Percentiles rank a stretch among this genome's conserved stretches.
phyloP scores from a whole-genome alignment of 2,888 invertebrate genomes.

The Embidobia sp. region DNA sequence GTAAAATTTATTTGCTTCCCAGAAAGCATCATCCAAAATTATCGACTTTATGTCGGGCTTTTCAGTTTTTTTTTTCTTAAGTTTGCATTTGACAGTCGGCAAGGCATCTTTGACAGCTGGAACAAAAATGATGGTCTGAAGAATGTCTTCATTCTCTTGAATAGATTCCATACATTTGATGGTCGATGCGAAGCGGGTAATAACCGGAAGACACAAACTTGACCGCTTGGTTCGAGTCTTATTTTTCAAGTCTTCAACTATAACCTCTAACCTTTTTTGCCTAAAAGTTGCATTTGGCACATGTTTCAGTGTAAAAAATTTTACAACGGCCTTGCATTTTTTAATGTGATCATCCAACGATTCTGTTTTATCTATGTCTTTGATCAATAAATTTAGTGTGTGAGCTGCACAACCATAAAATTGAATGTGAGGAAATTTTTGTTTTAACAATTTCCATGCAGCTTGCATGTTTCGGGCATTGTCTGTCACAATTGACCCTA shows the following conservation, averaged over 20 bases:
- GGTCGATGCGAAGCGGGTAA: slow-evolving; percentile 23
- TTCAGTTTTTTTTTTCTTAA: not conserved
- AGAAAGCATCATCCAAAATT: slow-evolving; percentile 20
- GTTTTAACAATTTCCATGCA: slow-evolving; percentile 25
- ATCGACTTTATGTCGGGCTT: slow-evolving; percentile 4
- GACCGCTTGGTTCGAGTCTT: slow-evolving; percentile 1
- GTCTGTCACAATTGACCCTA: slow-evolving; percentile 27
- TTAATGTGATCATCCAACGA: slow-evolving; percentile 7
- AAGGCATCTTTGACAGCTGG: slow-evolving; percentile 13
- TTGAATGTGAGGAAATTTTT: slow-evolving; percentile 13
- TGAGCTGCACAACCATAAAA: slow-evolving; percentile 39
- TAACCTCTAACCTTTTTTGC: slow-evolving; percentile 15
- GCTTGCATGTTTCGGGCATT: slow-evolving; percentile 29
- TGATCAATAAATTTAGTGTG: slow-evolving; percentile 19
- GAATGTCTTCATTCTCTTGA: slow-evolving; percentile 23
- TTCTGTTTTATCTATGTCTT: slow-evolving; percentile 25
- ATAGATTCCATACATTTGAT: slow-evolving; percentile 28
- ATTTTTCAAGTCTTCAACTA: slow-evolving; percentile 3
- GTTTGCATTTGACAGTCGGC: not conserved
- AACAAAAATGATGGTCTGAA: slow-evolving; percentile 28
- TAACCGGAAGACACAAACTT: slow-evolving; percentile 18
- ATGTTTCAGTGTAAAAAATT: slow-evolving; percentile 29
- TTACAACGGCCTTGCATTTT: slow-evolving; percentile 17
- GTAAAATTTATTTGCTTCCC: slow-evolving; percentile 28
- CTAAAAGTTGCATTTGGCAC: slow-evolving; percentile 17